Evolutionary conservation across 2,113 vertebrate genomes (phyloP).

Genomic region (Lampris megalopsis): DNA sequence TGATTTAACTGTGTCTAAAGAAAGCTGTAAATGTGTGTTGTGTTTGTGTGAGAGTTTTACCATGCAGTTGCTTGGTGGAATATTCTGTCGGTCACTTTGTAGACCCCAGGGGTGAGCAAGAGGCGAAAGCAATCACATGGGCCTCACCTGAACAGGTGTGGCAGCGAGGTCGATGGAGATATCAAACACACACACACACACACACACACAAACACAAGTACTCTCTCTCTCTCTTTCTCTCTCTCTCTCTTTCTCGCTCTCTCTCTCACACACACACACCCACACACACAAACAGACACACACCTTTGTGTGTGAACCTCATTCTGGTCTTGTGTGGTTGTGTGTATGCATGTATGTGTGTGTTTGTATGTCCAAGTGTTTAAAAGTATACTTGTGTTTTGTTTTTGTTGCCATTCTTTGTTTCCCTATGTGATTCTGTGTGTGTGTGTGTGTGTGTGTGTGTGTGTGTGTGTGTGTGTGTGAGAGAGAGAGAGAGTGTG

Average conservation of each 20-base stretch:
- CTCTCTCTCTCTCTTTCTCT: neutral
- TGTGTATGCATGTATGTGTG: neutral
- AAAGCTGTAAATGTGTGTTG: conserved; percentile 37
- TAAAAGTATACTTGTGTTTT: neutral
- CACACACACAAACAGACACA: neutral
- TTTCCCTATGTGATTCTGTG: neutral
- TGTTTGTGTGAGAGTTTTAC: conserved; percentile 7
- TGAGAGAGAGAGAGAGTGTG: conserved; percentile 8
- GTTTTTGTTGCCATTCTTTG: no score
- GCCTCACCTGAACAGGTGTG: conserved; percentile 40
- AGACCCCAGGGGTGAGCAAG: neutral
- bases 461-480: conserved; percentile 14
- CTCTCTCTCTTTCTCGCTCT: no score
- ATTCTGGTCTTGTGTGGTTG: neutral
- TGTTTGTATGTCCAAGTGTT: neutral
- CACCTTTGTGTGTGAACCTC: neutral
- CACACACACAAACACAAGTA: neutral
- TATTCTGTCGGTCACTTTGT: neutral
- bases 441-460: neutral
- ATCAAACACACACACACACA: conserved; percentile 18
- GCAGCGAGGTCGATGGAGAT: neutral
- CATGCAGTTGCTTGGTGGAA: conserved; percentile 2
- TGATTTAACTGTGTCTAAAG: neutral
- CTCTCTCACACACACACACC: conserved; percentile 8
- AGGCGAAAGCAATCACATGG: conserved; percentile 41